A percentile compares a stretch with the other conserved stretches of the same genome.
Evolutionary conservation across 1,140 invertebrate species (phyloP).

Genomic region (Arctopsyche grandis): DNA sequence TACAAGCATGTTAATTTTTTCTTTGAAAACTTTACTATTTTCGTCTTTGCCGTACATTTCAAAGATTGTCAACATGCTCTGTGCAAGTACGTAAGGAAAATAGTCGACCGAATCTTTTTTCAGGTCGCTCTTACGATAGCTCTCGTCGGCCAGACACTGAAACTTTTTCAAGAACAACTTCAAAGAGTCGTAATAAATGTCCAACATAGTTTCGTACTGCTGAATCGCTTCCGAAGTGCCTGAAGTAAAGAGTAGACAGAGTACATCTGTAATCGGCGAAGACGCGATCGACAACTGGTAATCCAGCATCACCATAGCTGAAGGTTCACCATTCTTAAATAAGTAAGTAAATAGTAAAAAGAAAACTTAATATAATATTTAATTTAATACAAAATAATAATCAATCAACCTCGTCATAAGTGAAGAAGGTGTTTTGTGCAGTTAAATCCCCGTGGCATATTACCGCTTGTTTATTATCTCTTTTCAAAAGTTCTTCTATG

Average conservation of each 20-base stretch:
- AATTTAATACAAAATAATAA: background rate
- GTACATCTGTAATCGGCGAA: constrained; percentile 29
- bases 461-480: background rate
- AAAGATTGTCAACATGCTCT: background rate
- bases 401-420: constrained; percentile 23
- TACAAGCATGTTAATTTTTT: background rate
- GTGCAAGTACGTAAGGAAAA: background rate
- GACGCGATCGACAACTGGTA: constrained; percentile 30
- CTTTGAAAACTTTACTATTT: background rate
- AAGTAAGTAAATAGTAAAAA: background rate
- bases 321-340: constrained; percentile 34
- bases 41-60: background rate
- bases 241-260: constrained; percentile 25
- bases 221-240: background rate
- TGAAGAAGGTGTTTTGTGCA: constrained; percentile 19
- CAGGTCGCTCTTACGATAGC: constrained; percentile 10
- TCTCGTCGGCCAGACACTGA: constrained; percentile 24
- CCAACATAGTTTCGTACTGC: constrained; percentile 33
- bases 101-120: constrained; percentile 20
- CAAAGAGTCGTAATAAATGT: constrained; percentile 33
- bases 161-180: constrained; percentile 38
- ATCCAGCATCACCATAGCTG: constrained; percentile 32
- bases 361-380: background rate
- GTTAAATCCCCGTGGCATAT: constrained; percentile 32
- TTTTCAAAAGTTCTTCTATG: background rate